Evolutionary conservation across 2,113 vertebrate genomes (phyloP).

Genomic region (Calidris pugnax): DNA sequence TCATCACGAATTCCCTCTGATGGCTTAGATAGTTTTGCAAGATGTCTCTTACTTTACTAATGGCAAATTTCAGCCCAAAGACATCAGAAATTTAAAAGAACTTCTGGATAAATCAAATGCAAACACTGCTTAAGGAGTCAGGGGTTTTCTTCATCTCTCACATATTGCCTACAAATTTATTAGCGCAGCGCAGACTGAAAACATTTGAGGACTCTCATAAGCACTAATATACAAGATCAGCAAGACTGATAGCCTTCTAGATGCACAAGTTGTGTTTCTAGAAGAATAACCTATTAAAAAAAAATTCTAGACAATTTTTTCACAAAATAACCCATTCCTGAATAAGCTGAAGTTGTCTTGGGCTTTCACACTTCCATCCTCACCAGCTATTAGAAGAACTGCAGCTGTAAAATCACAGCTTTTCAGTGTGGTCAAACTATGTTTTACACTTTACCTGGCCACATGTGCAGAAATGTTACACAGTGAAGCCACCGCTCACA

Average conservation of each 20-base stretch:
- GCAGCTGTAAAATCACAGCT: background rate
- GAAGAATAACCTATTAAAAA: background rate
- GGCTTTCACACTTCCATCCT: background rate
- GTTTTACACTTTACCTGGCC: background rate
- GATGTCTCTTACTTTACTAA: background rate
- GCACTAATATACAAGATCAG: background rate
- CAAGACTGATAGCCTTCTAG: background rate
- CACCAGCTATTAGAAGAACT: background rate
- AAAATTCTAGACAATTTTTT: background rate
- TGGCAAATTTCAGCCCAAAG: background rate
- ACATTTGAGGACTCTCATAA: background rate
- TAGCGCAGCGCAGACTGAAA: background rate
- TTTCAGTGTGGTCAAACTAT: background rate
- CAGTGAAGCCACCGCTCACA: background rate
- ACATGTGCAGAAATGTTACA: background rate
- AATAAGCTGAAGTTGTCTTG: background rate
- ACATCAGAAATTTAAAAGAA: background rate
- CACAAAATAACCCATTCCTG: background rate
- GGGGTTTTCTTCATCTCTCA: background rate
- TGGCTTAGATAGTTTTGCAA: background rate
- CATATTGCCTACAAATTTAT: background rate
- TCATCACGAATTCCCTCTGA: background rate
- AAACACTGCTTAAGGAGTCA: background rate
- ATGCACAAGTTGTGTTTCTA: background rate
- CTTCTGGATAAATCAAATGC: background rate